Evolutionary conservation across 2,797 vertebrate species (phyloP).

Genomic region (Molossus alvarezi): DNA sequence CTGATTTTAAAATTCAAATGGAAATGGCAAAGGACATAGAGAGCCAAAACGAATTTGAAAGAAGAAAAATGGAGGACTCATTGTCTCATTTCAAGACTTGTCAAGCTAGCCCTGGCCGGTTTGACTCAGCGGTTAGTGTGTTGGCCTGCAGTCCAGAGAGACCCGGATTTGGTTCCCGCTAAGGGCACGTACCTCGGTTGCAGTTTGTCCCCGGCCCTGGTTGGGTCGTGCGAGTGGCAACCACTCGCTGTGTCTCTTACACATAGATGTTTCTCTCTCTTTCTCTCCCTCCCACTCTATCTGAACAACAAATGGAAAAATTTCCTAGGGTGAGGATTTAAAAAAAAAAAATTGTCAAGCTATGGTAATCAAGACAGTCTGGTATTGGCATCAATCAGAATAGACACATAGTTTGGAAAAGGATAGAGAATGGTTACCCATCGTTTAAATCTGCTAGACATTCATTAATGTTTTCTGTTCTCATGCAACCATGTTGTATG

Average conservation of each 20-base stretch:
- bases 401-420: not conserved
- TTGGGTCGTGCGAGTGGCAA: no score
- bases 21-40: not conserved
- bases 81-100: not conserved
- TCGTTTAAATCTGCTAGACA: not conserved
- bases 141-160: no score
- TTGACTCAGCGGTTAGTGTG: no score
- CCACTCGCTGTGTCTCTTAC: no score
- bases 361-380: not conserved
- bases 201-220: no score
- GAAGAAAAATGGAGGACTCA: not conserved
- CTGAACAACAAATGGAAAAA: no score
- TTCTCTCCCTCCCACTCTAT: no score
- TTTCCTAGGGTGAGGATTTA: no score
- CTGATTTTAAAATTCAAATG: conserved; percentile 30
- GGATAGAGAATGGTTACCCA: not conserved
- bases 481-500: not conserved
- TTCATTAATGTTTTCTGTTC: not conserved
- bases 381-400: not conserved
- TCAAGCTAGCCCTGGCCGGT: not conserved
- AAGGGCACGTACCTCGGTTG: no score
- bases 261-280: no score
- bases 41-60: not conserved
- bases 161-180: no score
- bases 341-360: not conserved